Conservation (phyloP, 2,113 vertebrate species). For the Ondatra zibethicus region DNA sequence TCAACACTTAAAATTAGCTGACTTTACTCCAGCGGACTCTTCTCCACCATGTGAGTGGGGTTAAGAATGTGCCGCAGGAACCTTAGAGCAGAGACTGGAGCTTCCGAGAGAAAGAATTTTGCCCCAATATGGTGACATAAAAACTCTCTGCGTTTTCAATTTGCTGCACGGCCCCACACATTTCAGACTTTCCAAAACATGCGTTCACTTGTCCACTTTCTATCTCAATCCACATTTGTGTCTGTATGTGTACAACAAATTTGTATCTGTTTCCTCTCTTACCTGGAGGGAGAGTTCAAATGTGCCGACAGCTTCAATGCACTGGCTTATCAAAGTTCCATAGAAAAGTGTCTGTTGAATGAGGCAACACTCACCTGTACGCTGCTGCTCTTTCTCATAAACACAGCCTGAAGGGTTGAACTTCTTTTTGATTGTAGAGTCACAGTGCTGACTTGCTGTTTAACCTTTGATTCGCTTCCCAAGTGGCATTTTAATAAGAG, state of each 20-base stretch:
- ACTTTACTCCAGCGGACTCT: background rate
- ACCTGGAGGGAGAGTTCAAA: background rate
- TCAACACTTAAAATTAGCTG: background rate
- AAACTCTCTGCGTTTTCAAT: background rate
- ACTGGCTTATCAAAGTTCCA: background rate
- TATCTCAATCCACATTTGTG: background rate
- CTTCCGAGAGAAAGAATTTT: background rate
- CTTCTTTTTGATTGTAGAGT: conserved; percentile 55
- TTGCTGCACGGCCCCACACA: background rate
- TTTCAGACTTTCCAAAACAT: background rate
- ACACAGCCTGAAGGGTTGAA: conserved; percentile 54
- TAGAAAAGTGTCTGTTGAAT: conserved; percentile 14
- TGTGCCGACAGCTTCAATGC: background rate
- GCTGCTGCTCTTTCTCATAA: conserved; percentile 40
- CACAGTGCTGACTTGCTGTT: conserved; percentile 51
- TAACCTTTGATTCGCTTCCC: conserved; percentile 76
- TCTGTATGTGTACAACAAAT: background rate
- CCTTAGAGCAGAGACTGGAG: background rate
- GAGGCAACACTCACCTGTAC: conserved; percentile 18
- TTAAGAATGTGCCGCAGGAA: background rate
- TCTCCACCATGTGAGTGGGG: no score
- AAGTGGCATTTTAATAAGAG: conserved; percentile 72
- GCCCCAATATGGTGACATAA: background rate
- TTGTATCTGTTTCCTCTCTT: background rate
- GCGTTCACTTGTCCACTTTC: background rate